phyloP scores from a whole-genome alignment of 1,140 invertebrate genomes.

The Drosophila punjabiensis region DNA sequence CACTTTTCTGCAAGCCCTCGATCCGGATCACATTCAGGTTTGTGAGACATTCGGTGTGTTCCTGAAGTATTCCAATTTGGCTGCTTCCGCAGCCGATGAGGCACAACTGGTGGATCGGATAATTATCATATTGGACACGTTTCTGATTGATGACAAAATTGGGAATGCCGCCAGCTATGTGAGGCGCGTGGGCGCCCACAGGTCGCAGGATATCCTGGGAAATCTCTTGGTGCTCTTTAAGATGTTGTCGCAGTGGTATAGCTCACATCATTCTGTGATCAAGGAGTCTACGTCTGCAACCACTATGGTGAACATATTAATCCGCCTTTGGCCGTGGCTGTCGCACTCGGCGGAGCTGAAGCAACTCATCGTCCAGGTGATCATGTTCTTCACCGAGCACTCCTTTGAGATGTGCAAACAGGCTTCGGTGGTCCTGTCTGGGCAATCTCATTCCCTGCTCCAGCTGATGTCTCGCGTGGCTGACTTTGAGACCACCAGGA shows the following conservation, averaged over 20 bases:
- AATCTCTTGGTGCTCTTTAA: constrained; percentile 68
- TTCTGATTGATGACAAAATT: constrained; percentile 54
- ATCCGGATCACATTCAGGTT: constrained; percentile 43
- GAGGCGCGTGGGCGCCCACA: constrained; percentile 74
- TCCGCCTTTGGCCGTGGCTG: constrained; percentile 76
- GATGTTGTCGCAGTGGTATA: constrained; percentile 68
- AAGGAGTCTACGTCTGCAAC: constrained; percentile 40
- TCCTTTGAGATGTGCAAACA: constrained; percentile 75
- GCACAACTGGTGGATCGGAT: constrained; percentile 52
- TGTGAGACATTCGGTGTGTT: constrained; percentile 64
- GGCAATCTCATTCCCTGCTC: constrained; percentile 65
- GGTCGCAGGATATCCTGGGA: constrained; percentile 54
- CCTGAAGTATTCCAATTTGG: constrained; percentile 49
- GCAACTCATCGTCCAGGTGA: constrained; percentile 50
- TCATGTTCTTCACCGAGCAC: constrained; percentile 66
- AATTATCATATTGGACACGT: constrained; percentile 45
- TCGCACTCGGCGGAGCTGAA: constrained; percentile 65
- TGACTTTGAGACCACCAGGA: constrained; percentile 66
- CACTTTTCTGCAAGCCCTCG: constrained; percentile 52
- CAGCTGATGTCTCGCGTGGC: constrained; percentile 66
- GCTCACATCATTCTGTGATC: constrained; percentile 40
- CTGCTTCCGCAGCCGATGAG: constrained; percentile 28
- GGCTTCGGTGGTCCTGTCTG: constrained; percentile 32
- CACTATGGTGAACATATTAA: constrained; percentile 31
- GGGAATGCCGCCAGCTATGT: constrained; percentile 64